Conservation (phyloP, 2,888 invertebrate species). For the Rugalucina vietnamica region DNA sequence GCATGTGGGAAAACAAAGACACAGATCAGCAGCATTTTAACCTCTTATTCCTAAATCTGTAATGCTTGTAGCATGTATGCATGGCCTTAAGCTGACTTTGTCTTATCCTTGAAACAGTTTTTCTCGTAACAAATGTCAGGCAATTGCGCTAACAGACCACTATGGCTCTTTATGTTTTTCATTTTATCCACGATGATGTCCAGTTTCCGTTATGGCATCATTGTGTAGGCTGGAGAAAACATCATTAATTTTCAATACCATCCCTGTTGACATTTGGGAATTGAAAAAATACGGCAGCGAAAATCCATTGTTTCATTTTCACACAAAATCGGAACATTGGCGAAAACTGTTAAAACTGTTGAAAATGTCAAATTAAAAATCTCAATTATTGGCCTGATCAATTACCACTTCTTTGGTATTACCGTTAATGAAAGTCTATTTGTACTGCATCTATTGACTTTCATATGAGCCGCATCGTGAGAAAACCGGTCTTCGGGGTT, state of each 20-base stretch:
- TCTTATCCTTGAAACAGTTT: too few relatives aligned
- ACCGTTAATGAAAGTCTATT: conserved; percentile 6
- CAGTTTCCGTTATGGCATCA: not conserved
- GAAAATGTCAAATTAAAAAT: conserved; percentile 48
- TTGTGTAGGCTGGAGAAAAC: conserved; percentile 4
- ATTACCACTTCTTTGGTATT: conserved; percentile 36
- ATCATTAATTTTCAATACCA: conserved; percentile 6
- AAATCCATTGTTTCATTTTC: conserved; percentile 39
- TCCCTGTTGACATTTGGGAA: conserved; percentile 28
- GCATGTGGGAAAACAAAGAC: too few relatives aligned
- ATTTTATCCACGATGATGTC: too few relatives aligned
- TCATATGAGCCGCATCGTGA: too few relatives aligned
- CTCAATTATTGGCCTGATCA: conserved; percentile 23
- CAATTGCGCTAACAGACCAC: too few relatives aligned
- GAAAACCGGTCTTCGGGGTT: too few relatives aligned
- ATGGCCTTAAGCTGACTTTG: too few relatives aligned
- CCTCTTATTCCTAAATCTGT: too few relatives aligned
- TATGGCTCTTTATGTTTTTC: too few relatives aligned
- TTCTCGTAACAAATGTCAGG: too few relatives aligned
- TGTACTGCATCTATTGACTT: conserved; percentile 44
- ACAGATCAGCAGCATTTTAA: too few relatives aligned
- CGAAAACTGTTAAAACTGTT: conserved; percentile 37
- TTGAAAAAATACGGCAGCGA: not conserved
- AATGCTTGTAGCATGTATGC: too few relatives aligned
- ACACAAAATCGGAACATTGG: conserved; percentile 17